Conservation (phyloP, 2,888 invertebrate species). For the Idaea aversata region DNA sequence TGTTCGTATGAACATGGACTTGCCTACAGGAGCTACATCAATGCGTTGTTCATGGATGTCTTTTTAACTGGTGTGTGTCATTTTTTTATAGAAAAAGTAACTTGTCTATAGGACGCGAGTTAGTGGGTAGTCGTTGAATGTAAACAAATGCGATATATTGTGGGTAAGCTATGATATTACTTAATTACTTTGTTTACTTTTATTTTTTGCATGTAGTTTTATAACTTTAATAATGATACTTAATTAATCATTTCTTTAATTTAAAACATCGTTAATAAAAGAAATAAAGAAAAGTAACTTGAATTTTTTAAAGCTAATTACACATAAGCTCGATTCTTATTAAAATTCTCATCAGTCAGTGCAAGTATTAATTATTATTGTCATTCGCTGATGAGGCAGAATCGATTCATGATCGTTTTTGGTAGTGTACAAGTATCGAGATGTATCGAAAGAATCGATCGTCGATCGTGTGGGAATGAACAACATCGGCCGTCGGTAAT, state of each 20-base stretch:
- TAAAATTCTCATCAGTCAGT: background rate
- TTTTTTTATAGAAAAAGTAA: slow-evolving; percentile 38
- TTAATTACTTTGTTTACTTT: slow-evolving; percentile 41
- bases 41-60: slow-evolving; percentile 80
- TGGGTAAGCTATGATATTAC: slow-evolving; percentile 45
- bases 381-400: slow-evolving; percentile 29
- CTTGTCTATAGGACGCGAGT: slow-evolving; percentile 31
- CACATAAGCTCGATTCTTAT: slow-evolving; percentile 7
- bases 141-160: slow-evolving; percentile 47
- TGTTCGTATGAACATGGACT: slow-evolving; percentile 76
- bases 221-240: too few relatives aligned
- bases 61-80: slow-evolving; percentile 77
- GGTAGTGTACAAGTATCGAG: slow-evolving; percentile 47
- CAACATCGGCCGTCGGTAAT: slow-evolving; percentile 66
- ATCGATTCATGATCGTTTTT: slow-evolving; percentile 55
- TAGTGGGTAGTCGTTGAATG: slow-evolving; percentile 38
- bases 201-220: background rate
- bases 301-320: background rate
- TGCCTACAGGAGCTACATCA: slow-evolving; percentile 73
- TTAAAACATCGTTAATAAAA: too few relatives aligned
- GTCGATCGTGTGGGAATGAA: slow-evolving; percentile 71
- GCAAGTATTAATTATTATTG: slow-evolving; percentile 16
- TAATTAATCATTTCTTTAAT: too few relatives aligned
- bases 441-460: slow-evolving; percentile 38
- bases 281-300: background rate